Evolutionary conservation across 2,888 invertebrate species (phyloP).

Genomic region (Orthosia incerta): DNA sequence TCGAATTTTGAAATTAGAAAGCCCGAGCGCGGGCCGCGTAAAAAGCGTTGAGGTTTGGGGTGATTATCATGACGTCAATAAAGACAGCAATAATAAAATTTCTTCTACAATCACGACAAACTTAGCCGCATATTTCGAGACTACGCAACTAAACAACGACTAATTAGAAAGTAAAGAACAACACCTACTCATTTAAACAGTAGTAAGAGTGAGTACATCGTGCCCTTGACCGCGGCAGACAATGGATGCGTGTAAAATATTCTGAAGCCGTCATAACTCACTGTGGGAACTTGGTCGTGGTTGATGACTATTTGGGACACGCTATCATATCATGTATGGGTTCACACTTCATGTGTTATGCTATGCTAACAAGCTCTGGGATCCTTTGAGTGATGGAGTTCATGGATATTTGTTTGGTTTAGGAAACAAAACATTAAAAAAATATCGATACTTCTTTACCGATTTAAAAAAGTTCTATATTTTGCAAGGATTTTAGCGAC

Average conservation of each 20-base stretch:
- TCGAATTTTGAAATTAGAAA: too few relatives aligned
- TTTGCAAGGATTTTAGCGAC: too few relatives aligned
- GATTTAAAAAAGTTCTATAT: too few relatives aligned
- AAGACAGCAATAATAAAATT: background rate
- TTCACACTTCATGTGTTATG: conserved; percentile 22
- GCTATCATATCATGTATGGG: conserved; percentile 50
- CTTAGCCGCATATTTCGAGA: background rate
- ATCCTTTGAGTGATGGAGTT: background rate
- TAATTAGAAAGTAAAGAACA: conserved; percentile 51
- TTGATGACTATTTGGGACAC: conserved; percentile 72
- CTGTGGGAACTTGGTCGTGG: conserved; percentile 78
- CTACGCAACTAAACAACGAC: background rate
- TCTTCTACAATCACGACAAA: background rate
- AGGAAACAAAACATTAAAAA: too few relatives aligned
- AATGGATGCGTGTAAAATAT: conserved; percentile 76
- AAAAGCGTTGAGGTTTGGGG: too few relatives aligned
- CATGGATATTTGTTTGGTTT: background rate
- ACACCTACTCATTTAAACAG: conserved; percentile 28
- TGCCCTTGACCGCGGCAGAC: conserved; percentile 81
- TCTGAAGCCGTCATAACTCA: conserved; percentile 66
- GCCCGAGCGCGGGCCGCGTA: too few relatives aligned
- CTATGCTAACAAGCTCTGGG: background rate
- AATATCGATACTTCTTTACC: too few relatives aligned
- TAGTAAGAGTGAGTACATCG: conserved; percentile 65
- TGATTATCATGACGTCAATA: background rate